Percentiles rank a stretch among this genome's conserved stretches.
phyloP scores from a whole-genome alignment of 1,140 invertebrate species.

The Campodea augens region DNA sequence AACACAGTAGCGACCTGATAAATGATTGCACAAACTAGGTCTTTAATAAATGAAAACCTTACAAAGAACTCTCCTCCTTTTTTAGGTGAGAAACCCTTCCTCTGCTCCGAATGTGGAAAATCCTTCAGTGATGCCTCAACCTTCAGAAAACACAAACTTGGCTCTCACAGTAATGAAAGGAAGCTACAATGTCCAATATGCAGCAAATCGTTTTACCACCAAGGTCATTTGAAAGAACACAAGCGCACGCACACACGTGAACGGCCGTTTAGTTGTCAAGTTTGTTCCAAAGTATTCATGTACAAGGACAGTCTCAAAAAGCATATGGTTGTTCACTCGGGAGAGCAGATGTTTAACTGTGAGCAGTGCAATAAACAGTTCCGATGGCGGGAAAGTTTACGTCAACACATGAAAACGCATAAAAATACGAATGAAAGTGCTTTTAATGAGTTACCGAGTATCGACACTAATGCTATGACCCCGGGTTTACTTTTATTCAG shows the following conservation, averaged over 20 bases:
- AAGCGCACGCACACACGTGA: not conserved
- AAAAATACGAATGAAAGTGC: no score
- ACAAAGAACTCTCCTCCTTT: not conserved
- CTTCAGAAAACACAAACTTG: not conserved
- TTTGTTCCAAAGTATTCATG: not conserved
- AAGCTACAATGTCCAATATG: not conserved
- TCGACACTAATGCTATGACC: no score
- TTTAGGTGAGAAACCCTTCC: conserved; percentile 2
- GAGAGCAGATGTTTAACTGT: conserved; percentile 32
- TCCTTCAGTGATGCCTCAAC: not conserved
- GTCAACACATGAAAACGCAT: not conserved
- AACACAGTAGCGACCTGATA: not conserved
- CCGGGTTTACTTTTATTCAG: no score
- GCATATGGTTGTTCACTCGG: conserved; percentile 34
- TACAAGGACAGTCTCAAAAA: conserved; percentile 22
- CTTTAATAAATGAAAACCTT: not conserved
- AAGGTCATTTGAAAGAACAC: not conserved
- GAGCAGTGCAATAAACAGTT: conserved; percentile 24
- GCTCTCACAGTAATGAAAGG: not conserved
- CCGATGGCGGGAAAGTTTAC: conserved; percentile 1
- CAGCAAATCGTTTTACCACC: not conserved
- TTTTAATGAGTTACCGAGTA: no score
- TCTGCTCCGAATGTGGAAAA: conserved; percentile 1
- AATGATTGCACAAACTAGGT: not conserved
- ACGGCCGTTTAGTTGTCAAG: not conserved